A percentile compares a stretch with the other conserved stretches of the same genome.
Conservation (phyloP, 2,797 vertebrate genomes). For the Neosilurus hyrtlii region DNA sequence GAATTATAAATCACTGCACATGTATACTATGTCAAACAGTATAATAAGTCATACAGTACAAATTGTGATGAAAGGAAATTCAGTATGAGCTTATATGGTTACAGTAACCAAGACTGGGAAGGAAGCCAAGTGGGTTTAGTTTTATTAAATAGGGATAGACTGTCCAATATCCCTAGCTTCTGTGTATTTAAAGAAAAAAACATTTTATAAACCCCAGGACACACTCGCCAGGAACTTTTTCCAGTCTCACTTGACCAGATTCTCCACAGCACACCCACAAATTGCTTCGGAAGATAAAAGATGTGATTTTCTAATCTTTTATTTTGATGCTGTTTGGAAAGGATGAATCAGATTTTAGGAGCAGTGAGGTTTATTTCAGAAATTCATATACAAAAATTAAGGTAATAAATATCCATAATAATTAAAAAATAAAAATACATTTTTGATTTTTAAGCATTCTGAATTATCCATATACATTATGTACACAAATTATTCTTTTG, state of each 20-base stretch:
- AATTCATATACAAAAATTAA: slow-evolving; percentile 22
- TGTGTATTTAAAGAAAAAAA: not conserved
- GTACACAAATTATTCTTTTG: slow-evolving; percentile 14
- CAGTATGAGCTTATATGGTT: not conserved
- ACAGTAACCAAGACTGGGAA: not conserved
- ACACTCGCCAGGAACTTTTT: slow-evolving; percentile 9
- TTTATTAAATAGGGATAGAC: not conserved
- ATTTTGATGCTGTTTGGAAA: not conserved
- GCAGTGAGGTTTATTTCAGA: not conserved
- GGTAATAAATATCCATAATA: slow-evolving; percentile 38
- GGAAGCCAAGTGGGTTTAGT: not conserved
- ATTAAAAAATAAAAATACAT: not conserved
- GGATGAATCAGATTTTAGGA: not conserved
- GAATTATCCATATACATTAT: slow-evolving; percentile 28
- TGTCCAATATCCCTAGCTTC: slow-evolving; percentile 3
- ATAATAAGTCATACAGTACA: not conserved
- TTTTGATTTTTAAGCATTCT: slow-evolving; percentile 3
- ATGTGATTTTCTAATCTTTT: not conserved
- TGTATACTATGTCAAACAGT: not conserved
- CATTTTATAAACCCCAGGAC: not conserved
- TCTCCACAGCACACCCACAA: slow-evolving; percentile 11
- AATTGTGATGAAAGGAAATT: not conserved
- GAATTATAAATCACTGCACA: not conserved
- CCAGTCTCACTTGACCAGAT: not conserved
- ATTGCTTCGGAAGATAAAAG: not conserved